phyloP scores from a whole-genome alignment of 2,797 vertebrate species.

The Phyllotis vaccarum region DNA sequence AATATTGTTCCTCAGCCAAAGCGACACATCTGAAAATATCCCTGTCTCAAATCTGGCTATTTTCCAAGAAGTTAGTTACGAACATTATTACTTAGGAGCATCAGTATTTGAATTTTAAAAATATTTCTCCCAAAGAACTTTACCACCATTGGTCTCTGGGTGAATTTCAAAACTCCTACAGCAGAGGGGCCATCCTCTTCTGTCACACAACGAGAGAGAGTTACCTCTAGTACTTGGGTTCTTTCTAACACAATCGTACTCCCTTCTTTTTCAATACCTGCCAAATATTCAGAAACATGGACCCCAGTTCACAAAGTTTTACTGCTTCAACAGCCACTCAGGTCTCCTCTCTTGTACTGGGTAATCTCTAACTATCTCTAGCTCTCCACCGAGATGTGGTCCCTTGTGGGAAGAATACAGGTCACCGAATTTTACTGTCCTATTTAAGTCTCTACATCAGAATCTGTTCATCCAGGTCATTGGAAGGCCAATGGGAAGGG shows the following conservation, averaged over 20 bases:
- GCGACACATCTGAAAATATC: constrained; percentile 3
- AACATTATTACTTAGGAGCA: neutral
- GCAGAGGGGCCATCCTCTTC: neutral
- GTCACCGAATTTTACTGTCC: neutral
- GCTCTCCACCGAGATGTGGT: neutral
- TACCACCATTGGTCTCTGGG: neutral
- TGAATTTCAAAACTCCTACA: neutral
- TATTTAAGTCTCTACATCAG: neutral
- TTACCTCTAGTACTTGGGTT: neutral
- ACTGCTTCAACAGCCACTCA: neutral
- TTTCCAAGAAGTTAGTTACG: constrained; percentile 23
- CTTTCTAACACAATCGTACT: neutral
- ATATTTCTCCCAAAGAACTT: neutral
- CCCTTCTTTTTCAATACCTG: neutral
- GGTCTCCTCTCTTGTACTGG: neutral
- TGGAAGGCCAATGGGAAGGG: neutral
- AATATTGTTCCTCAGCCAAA: constrained; percentile 50
- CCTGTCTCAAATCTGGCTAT: constrained; percentile 24
- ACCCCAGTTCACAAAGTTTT: neutral
- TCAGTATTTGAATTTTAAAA: neutral
- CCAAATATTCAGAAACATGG: neutral
- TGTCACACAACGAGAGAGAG: neutral
- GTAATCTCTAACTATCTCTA: neutral
- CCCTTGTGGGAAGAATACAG: neutral
- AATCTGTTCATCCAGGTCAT: neutral